phyloP scores from a whole-genome alignment of 1,140 invertebrate species.

The Leptopilina boulardi region DNA sequence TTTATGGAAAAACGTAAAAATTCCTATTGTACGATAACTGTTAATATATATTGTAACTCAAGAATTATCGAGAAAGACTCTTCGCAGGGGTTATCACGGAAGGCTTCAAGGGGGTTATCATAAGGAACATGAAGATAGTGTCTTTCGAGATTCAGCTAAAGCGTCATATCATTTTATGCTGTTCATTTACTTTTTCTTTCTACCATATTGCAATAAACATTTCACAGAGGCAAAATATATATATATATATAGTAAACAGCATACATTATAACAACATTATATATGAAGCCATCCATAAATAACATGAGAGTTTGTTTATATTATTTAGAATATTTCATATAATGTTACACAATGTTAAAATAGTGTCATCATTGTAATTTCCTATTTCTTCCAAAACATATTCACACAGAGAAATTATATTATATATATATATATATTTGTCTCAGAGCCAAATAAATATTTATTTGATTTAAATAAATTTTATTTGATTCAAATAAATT shows the following conservation, averaged over 20 bases:
- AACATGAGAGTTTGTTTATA: background rate
- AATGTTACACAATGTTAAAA: too few relatives aligned
- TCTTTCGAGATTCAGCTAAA: conserved; percentile 6
- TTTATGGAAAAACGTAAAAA: too few relatives aligned
- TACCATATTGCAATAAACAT: background rate
- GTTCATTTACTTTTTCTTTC: background rate
- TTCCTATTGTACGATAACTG: background rate
- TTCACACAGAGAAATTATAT: too few relatives aligned
- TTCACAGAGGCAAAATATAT: background rate
- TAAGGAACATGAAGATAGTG: background rate
- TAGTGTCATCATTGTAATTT: too few relatives aligned
- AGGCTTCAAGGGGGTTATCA: background rate
- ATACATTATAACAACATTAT: background rate
- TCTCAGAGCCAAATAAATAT: too few relatives aligned
- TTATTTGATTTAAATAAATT: too few relatives aligned
- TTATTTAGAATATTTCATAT: background rate
- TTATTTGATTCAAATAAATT: too few relatives aligned
- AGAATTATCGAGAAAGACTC: conserved; percentile 13
- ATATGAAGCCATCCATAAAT: background rate
- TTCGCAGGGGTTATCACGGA: conserved; percentile 12
- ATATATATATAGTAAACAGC: background rate
- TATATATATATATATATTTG: too few relatives aligned
- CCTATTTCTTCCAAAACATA: too few relatives aligned
- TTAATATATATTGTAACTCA: background rate
- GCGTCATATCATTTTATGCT: background rate